Evolutionary conservation across 2,113 vertebrate species (phyloP), one percentile per base, ranked within the genome.

Genomic region (Zapus hudsonius): DNA sequence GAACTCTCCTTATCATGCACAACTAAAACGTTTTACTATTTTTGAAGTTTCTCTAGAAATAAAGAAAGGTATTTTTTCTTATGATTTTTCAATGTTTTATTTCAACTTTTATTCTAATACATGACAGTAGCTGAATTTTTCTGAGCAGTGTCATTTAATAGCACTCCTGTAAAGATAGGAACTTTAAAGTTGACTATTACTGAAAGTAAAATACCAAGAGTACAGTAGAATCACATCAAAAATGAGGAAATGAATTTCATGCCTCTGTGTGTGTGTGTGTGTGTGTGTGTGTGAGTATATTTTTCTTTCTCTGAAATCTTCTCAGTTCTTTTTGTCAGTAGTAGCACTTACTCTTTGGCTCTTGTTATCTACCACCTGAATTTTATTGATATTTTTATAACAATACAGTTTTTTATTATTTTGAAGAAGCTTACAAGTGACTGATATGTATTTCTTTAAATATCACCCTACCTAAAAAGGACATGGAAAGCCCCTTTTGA

Each of bases 41-140:
- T 90, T 33, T 86, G 63, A 78, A 29, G 5, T 69, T 86, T 94
- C 74, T 29, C 47, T 75, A 79, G 25, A 74, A 83, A 79, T 69
- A 83, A 74, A 67, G n/a, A 42, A 52, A 73, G 38, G 2, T n/a
- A 72, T 59, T 64, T 84, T 87, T 79, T 64, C 9, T 66, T 5
- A 42, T 80, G 90, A 55, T 2, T 82, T 88, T 2, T 33, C 33
- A 87, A 38, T n/a, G n/a, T n/a, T n/a, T n/a, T n/a, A 57, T 81
- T 80, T 84, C 64, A 33, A 52, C 38, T 87, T 94, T 76, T 40
- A 20, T 70, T 84, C 20, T 69, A 90, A 36, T 84, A n/a, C 87
- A 40, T 22, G 15, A 64, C 59, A 88, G 13, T 22, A 42, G 9
- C 16, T 91, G 44, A 75, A n/a, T 36, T 79, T 12, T 78, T 70